Evolutionary conservation across 2,113 vertebrate species (phyloP).

Genomic region (Xenus cinereus): DNA sequence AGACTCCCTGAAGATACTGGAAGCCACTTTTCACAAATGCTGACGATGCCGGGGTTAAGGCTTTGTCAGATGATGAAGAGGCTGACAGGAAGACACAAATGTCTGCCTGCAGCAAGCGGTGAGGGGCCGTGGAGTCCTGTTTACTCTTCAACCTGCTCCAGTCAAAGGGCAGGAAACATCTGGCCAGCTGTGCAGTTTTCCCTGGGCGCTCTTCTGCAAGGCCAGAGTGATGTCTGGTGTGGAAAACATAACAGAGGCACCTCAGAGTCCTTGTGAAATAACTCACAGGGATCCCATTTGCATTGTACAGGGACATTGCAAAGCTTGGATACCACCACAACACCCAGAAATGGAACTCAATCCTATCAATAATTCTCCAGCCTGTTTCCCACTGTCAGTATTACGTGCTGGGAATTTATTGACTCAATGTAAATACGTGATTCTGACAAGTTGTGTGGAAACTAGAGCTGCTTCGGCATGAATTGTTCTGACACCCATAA

Average conservation of each 20-base stretch:
- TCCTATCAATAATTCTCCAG: not conserved
- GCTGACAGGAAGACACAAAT: not conserved
- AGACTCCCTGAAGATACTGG: not conserved
- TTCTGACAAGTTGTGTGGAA: not conserved
- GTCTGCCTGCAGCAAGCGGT: not conserved
- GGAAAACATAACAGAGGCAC: not conserved
- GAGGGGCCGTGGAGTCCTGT: not conserved
- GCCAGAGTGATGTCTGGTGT: not conserved
- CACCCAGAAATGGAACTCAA: not conserved
- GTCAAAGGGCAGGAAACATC: not conserved
- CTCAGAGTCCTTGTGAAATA: not conserved
- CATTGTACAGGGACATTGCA: too few species aligned
- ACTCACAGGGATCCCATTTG: rapidly evolving
- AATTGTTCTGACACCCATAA: not conserved
- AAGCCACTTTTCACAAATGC: not conserved
- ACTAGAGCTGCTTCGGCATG: not conserved
- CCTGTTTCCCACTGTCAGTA: too few species aligned
- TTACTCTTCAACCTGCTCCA: not conserved
- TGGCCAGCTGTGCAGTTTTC: not conserved
- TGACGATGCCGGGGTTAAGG: not conserved
- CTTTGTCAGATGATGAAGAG: not conserved
- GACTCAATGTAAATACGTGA: not conserved
- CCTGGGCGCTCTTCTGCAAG: not conserved
- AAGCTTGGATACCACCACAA: not conserved
- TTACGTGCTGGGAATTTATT: not conserved